phyloP scores from a whole-genome alignment of 2,888 invertebrate genomes.

The Drosophila diplacantha region DNA sequence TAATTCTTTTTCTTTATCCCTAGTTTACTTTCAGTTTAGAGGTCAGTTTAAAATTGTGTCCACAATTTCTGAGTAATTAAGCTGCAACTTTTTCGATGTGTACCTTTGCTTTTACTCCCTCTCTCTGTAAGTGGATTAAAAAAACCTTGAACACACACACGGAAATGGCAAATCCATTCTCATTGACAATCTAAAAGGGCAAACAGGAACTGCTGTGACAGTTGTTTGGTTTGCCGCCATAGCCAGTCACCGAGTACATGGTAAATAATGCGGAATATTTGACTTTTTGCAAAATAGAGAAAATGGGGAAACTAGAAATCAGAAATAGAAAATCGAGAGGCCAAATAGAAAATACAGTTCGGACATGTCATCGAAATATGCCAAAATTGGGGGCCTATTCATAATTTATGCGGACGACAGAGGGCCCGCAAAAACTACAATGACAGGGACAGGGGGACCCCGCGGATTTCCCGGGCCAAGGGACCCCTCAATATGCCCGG shows the following conservation, averaged over 20 bases:
- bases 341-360: slow-evolving; percentile 22
- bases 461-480: slow-evolving; percentile 2
- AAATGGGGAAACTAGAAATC: slow-evolving; percentile 7
- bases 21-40: too few relatives aligned
- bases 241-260: slow-evolving; percentile 35
- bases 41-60: neutral
- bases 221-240: slow-evolving; percentile 44
- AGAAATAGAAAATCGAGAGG: slow-evolving; percentile 22
- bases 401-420: slow-evolving; percentile 36
- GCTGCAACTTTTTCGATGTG: neutral
- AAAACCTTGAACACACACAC: slow-evolving; percentile 25
- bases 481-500: slow-evolving; percentile 20
- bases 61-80: slow-evolving; percentile 12
- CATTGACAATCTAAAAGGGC: slow-evolving; percentile 37
- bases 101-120: slow-evolving; percentile 4
- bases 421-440: slow-evolving; percentile 21
- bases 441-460: neutral
- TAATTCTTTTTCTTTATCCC: neutral
- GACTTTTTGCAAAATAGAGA: slow-evolving; percentile 12
- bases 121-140: slow-evolving; percentile 17
- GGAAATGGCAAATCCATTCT: slow-evolving; percentile 23
- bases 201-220: slow-evolving; percentile 41
- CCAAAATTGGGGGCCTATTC: slow-evolving; percentile 13
- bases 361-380: slow-evolving; percentile 29
- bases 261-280: slow-evolving; percentile 46